Base-by-base conservation (phyloP, 2,797 vertebrate genomes). In the Valencia hispanica region DNA sequence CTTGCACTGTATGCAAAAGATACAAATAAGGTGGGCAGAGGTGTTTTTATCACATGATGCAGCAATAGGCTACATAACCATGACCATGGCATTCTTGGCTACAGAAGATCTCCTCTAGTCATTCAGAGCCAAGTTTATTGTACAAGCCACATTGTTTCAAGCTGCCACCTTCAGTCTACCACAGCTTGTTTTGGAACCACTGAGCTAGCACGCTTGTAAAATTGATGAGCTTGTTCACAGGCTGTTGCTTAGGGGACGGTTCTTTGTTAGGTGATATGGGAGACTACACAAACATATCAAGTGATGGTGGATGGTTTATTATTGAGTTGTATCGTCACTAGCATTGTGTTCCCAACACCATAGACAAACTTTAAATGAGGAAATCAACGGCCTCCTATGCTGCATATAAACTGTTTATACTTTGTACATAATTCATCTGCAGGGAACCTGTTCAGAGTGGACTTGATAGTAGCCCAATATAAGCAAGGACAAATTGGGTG, bases 181-280 rank as follows among this genome's bases (percentile, higher is more conserved):
- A 76, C 68, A 74, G 68, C 87, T 91, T 93, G 92, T 91, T 91
- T 90, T 88, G 88, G 88, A 93, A 87, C 80, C 84, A 76, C 77
- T 30, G 55, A 86, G 78, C 68, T 48, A 69, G 68, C 82, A 55
- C 68, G 80, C 76, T 86, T 92, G 91, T 88, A 93, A 95, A 94
- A 94, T 94, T 89, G 88, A 94, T 94, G 93, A 91, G 88, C 79
- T 89, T 30, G 87, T 89, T 87, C 86, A 82, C 39, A 47, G 81
- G 69, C 83, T 84, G 93, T 90, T 93, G 89, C 91, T 86, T 36
- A 69, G 88, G 88, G 74, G 82, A 92, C 84, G n/a, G 75, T 92
- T 93, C 91, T 85, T 12, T 89, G 90, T 92, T 88, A 93, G 88
- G 75, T 79, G 93, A 94, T 87, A 89, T 74, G 74, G 80, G 80